Evolutionary conservation across 2,888 invertebrate genomes (phyloP).

Genomic region (Cybosia mesomella): DNA sequence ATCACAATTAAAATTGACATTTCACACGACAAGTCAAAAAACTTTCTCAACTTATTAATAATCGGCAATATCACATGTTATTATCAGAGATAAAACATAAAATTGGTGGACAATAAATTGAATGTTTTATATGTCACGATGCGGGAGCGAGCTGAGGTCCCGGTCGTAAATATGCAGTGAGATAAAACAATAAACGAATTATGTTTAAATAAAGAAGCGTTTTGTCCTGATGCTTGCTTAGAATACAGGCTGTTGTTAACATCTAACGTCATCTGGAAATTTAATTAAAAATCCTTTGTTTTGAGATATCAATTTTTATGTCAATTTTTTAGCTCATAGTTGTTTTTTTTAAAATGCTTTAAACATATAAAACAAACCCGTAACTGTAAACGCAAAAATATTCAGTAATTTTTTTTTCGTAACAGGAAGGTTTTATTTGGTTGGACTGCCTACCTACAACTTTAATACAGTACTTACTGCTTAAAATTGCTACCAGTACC

Average conservation of each 20-base stretch:
- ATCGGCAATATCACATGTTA: constrained; percentile 77
- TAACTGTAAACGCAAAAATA: too few relatives aligned
- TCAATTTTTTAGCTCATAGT: too few relatives aligned
- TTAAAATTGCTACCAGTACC: neutral
- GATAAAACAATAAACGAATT: constrained; percentile 87
- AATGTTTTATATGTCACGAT: constrained; percentile 73
- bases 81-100: constrained; percentile 79
- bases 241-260: constrained; percentile 66
- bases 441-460: neutral
- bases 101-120: constrained; percentile 81
- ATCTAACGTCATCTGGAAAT: constrained; percentile 16
- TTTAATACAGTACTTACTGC: neutral
- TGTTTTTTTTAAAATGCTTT: too few relatives aligned
- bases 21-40: constrained; percentile 78
- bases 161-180: constrained; percentile 82
- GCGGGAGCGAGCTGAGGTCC: constrained; percentile 68
- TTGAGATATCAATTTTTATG: neutral
- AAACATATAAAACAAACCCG: too few relatives aligned
- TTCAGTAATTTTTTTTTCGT: neutral
- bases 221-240: constrained; percentile 79
- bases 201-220: constrained; percentile 85
- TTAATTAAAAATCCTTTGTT: neutral
- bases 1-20: constrained; percentile 82
- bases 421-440: neutral
- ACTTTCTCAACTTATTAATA: constrained; percentile 69